Percentiles rank a stretch among this genome's conserved stretches.
phyloP scores from a whole-genome alignment of 2,113 vertebrate species.

The Rattus rattus region DNA sequence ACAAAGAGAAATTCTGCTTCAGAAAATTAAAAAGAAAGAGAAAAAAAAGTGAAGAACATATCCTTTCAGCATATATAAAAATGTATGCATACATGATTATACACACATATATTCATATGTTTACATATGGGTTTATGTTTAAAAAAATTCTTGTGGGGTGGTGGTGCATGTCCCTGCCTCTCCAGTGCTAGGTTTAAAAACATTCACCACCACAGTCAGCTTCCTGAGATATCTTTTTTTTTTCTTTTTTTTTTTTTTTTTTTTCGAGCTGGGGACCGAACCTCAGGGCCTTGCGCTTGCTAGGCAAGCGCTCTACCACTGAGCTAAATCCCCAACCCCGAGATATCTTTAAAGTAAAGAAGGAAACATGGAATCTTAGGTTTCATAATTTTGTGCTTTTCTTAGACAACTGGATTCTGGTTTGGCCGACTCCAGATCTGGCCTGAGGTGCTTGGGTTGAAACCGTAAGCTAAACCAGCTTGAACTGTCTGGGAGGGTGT shows the following conservation, averaged over 20 bases:
- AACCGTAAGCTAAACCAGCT: conserved; percentile 86
- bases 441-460: conserved; percentile 91
- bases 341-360: not conserved
- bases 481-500: not conserved
- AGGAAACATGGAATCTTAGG: not conserved
- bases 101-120: not conserved
- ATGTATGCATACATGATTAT: not conserved
- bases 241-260: too few relatives aligned
- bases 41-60: not conserved
- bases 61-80: not conserved
- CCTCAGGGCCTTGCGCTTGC: too few relatives aligned
- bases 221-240: too few relatives aligned
- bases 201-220: not conserved
- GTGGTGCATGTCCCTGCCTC: not conserved
- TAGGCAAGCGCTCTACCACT: too few relatives aligned
- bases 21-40: not conserved
- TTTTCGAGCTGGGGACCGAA: too few relatives aligned
- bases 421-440: conserved; percentile 92
- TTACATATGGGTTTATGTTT: not conserved
- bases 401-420: conserved; percentile 92
- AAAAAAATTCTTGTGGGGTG: not conserved
- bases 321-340: too few relatives aligned
- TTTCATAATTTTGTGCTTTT: conserved; percentile 32
- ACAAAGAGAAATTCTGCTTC: not conserved
- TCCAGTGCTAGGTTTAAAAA: not conserved